These are phyloP conservation scores for Cantharis flavilabris DNA, from an alignment of 2,888 invertebrate species.

Conservation along the genomic window DNA sequence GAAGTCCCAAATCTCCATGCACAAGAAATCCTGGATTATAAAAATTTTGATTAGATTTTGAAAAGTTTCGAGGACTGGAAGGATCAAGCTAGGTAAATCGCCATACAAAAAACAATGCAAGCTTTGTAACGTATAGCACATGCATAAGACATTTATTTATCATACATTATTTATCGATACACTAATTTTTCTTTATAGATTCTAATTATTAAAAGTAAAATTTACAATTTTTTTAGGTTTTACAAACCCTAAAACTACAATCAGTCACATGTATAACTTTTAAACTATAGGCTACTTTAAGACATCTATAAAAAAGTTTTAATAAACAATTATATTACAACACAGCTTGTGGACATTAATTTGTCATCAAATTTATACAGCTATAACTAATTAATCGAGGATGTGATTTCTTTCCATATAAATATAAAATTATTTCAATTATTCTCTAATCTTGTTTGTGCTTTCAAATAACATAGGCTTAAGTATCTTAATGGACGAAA, in stretches of 20 bases:
- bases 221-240: slow-evolving; percentile 44
- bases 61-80: neutral
- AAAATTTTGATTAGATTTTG: slow-evolving; percentile 6
- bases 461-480: slow-evolving; percentile 25
- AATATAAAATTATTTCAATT: slow-evolving; percentile 25
- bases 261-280: slow-evolving; percentile 35
- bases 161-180: slow-evolving; percentile 52
- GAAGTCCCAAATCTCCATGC: slow-evolving; percentile 28
- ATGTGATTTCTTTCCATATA: slow-evolving; percentile 6
- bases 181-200: slow-evolving; percentile 40
- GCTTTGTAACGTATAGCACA: slow-evolving; percentile 54
- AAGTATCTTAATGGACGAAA: slow-evolving; percentile 45
- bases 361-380: slow-evolving; percentile 46
- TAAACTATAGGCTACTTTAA: slow-evolving; percentile 40
- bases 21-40: slow-evolving; percentile 17
- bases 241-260: slow-evolving; percentile 32
- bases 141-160: slow-evolving; percentile 57
- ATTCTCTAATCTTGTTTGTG: slow-evolving; percentile 25
- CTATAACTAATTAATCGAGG: slow-evolving; percentile 41
- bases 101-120: slow-evolving; percentile 33
- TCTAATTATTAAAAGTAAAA: slow-evolving; percentile 46
- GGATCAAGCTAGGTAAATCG: slow-evolving; percentile 16
- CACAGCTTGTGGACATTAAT: slow-evolving; percentile 42
- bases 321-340: slow-evolving; percentile 54
- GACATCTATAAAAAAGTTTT: slow-evolving; percentile 51